These are phyloP conservation scores for Rhinatrema bivittatum DNA, from an alignment of 2,797 vertebrate genomes.

Conservation along the genomic window DNA sequence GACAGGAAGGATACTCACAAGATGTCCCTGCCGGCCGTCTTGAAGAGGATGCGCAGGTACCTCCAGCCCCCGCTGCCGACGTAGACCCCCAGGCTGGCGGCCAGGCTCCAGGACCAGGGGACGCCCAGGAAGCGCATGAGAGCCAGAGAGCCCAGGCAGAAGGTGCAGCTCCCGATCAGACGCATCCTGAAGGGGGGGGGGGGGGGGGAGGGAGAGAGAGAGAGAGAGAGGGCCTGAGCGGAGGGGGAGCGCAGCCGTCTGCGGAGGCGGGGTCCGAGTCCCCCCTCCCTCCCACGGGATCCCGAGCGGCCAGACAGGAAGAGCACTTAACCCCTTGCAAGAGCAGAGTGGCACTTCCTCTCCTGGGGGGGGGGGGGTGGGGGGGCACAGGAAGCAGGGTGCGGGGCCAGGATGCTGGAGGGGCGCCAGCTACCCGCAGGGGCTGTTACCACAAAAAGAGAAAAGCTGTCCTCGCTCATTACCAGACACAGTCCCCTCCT, in stretches of 20 bases:
- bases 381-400: too few relatives aligned
- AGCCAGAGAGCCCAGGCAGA: conserved; percentile 47
- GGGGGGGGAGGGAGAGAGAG: background rate
- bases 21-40: conserved; percentile 68
- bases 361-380: too few relatives aligned
- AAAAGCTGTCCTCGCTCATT: too few relatives aligned
- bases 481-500: too few relatives aligned
- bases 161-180: conserved; percentile 26
- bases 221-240: background rate
- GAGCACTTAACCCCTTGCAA: too few relatives aligned
- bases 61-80: conserved; percentile 56
- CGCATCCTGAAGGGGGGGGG: conserved; percentile 34
- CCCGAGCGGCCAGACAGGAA: too few relatives aligned
- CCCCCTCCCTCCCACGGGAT: too few relatives aligned
- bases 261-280: too few relatives aligned
- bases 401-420: too few relatives aligned
- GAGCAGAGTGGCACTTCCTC: background rate
- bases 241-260: too few relatives aligned
- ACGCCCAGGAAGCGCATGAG: conserved; percentile 43
- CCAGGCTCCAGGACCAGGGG: conserved; percentile 60
- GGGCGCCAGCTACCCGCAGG: too few relatives aligned
- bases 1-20: conserved; percentile 54
- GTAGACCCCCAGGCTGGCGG: conserved; percentile 52
- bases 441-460: too few relatives aligned
- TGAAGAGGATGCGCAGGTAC: conserved; percentile 54